Conservation (phyloP, 2,113 vertebrate species). For the Pitta sordida region DNA sequence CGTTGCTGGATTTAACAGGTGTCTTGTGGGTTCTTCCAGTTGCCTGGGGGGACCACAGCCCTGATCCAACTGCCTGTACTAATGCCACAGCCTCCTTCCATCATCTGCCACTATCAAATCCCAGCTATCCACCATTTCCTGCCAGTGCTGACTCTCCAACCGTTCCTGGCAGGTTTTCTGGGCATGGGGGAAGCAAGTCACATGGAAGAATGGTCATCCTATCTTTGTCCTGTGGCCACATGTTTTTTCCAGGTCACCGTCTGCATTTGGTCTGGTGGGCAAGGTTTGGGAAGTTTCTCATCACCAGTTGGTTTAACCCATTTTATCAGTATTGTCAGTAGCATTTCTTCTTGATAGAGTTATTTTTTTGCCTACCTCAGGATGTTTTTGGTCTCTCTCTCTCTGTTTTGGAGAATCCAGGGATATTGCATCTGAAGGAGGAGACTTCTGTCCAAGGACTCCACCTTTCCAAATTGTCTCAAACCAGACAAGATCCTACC, state of each 20-base stretch:
- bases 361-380: neutral
- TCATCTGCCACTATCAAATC: no score
- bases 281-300: neutral
- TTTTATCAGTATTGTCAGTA: neutral
- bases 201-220: neutral
- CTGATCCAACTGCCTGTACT: no score
- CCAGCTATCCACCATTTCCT: no score
- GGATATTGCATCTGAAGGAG: neutral
- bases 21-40: no score
- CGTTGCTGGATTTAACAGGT: no score
- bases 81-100: no score
- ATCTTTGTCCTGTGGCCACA: neutral
- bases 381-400: neutral
- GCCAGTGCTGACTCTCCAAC: neutral
- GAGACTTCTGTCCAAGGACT: neutral
- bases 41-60: no score
- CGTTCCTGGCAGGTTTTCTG: neutral
- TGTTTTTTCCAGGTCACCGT: neutral
- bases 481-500: neutral
- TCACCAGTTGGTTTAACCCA: neutral
- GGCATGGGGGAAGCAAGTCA: neutral
- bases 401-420: neutral
- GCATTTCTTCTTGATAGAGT: neutral
- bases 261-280: neutral
- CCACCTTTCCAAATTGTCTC: neutral